A percentile compares a stretch with the other conserved stretches of the same genome.
Conservation (phyloP, 2,888 invertebrate genomes). For the Hanleya hanleyi region DNA sequence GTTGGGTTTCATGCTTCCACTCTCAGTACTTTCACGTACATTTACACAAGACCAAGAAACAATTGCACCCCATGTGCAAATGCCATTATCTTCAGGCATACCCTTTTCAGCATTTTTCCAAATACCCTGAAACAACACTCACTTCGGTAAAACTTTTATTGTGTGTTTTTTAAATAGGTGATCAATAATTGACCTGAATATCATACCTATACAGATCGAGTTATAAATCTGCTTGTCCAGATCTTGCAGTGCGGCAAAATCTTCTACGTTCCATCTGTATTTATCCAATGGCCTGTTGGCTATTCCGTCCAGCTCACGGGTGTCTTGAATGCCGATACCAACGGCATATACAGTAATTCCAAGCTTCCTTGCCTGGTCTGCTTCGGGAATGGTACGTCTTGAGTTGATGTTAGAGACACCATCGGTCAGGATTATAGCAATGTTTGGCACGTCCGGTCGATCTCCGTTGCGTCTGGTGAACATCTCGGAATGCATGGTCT, state of each 20-base stretch:
- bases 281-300: slow-evolving; percentile 48
- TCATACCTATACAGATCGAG: slow-evolving; percentile 1
- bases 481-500: slow-evolving; percentile 44
- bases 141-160: no score
- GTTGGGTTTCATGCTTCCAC: no score
- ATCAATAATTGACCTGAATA: no score
- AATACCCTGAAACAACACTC: no score
- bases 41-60: no score
- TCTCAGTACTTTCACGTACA: no score
- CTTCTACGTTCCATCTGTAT: slow-evolving; percentile 44
- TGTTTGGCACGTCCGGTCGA: slow-evolving; percentile 45
- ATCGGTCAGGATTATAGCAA: slow-evolving; percentile 52
- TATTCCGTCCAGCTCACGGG: slow-evolving; percentile 57
- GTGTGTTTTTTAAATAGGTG: no score
- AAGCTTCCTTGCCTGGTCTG: slow-evolving; percentile 22
- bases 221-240: slow-evolving; percentile 15
- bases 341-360: slow-evolving; percentile 55
- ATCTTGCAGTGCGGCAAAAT: slow-evolving; percentile 42
- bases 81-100: no score
- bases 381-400: slow-evolving; percentile 33
- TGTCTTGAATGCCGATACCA: slow-evolving; percentile 53
- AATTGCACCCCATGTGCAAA: no score
- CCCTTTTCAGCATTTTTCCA: no score
- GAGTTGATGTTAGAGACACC: slow-evolving; percentile 57
- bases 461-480: slow-evolving; percentile 47